These are phyloP conservation scores for Periophthalmus magnuspinnatus DNA, from an alignment of 2,797 vertebrate genomes.

Conservation along the genomic window DNA sequence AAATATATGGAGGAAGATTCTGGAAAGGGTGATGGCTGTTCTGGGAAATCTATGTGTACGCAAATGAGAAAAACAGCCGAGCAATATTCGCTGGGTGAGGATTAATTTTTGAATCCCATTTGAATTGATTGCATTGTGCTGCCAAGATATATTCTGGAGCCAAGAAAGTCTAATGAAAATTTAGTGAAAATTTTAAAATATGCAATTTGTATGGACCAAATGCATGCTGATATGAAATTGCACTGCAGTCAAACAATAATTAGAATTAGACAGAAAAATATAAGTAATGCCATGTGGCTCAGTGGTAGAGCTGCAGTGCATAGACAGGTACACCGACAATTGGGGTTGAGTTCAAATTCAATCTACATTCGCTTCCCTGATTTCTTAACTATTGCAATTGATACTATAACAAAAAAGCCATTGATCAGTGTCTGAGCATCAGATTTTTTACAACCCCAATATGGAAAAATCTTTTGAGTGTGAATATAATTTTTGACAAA, in stretches of 20 bases:
- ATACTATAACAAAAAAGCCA: no score
- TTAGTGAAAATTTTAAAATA: constrained; percentile 16
- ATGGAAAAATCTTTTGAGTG: no score
- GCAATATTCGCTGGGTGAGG: constrained; percentile 15
- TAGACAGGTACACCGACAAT: background rate
- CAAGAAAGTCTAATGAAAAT: constrained; percentile 20
- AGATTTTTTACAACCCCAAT: no score
- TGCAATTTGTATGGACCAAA: constrained; percentile 10
- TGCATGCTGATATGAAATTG: background rate
- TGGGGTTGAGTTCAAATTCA: background rate
- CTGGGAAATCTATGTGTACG: constrained; percentile 6
- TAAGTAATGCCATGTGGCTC: no score
- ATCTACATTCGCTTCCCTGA: no score
- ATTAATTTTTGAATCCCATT: constrained; percentile 15
- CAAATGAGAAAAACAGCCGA: constrained; percentile 7
- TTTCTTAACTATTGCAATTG: no score
- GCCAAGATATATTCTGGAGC: constrained; percentile 10
- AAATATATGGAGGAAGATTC: background rate
- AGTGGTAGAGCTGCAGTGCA: no score
- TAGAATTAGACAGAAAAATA: background rate
- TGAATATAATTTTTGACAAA: no score
- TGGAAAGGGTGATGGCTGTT: constrained; percentile 1
- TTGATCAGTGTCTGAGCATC: no score
- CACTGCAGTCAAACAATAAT: background rate
- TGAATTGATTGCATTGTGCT: constrained; percentile 13